Evolutionary conservation across 2,888 invertebrate species (phyloP), one percentile per base, ranked within the genome.

Genomic region (Sclerodermus sp.): DNA sequence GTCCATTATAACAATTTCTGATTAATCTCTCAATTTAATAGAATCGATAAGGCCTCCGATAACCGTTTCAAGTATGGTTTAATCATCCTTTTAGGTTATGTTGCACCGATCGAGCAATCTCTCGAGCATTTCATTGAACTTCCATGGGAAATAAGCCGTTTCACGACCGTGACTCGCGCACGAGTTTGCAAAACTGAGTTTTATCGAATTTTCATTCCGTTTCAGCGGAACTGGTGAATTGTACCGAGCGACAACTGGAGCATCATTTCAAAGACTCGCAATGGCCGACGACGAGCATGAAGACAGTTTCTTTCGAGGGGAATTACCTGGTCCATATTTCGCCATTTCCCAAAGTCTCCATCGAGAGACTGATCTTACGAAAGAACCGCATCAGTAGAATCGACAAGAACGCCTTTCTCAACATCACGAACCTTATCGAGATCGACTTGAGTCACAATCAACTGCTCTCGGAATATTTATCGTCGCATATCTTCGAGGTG

Each of bases 401-500:
- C 42, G 83, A 82, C 5, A 75, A 81, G 12, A 81, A 79, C 0
- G 85, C 86, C 14, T 92, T 92, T 70, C 79, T 79, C 51, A 81
- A 85, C 52, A 74, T 91, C 8, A 72, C 90, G 5, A 79, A 83
- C 40, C 80, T 92, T 72, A 79, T 79, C 0, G 82, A 82, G 1
- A 68, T 93, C 40, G 87, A 90, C 73, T 76, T 93, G 55, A 88
- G 89, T 49, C 74, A 86, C 53, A 92, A 92, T 62, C 80, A 84
- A 39, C 76, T 92, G 16, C 84, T 83, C 0, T 76, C 83, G 0
- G 84, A 83, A 1, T 78, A 76, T 0, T 72, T 92, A 1, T 78
- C 77, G 52, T 88, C 88, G 0, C 81, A 86, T 47, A 82, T 85
- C 9, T 91, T 92, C 68, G 82, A 85, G 81, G 91, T 88, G 78